Evolutionary conservation across 1,140 invertebrate genomes (phyloP).

Genomic region (Plectrocnemia conspersa): DNA sequence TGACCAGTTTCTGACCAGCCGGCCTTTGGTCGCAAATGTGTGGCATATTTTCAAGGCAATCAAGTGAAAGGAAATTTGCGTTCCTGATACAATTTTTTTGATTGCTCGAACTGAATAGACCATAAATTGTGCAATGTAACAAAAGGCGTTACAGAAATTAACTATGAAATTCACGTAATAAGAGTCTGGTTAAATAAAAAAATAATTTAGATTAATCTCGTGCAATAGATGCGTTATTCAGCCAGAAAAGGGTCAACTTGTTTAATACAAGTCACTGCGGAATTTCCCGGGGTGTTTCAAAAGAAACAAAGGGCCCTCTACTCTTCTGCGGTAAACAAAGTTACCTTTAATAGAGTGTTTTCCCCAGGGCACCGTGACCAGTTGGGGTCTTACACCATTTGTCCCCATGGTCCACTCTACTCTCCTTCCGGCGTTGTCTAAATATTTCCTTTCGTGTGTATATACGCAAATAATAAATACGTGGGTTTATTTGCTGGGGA

Average conservation of each 20-base stretch:
- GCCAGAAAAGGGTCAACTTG: constrained; percentile 1
- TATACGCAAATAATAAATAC: no score
- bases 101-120: neutral
- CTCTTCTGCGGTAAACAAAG: constrained; percentile 21
- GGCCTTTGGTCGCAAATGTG: constrained; percentile 3
- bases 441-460: constrained; percentile 10
- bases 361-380: neutral
- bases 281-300: neutral
- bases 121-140: neutral
- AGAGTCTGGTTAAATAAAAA: no score
- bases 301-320: constrained; percentile 15
- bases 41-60: constrained; percentile 10
- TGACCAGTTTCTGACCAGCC: constrained; percentile 10
- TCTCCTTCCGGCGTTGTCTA: constrained; percentile 11
- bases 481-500: no score
- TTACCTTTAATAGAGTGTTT: constrained; percentile 17
- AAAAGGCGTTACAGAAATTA: neutral
- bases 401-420: constrained; percentile 15
- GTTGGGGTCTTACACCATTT: neutral
- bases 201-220: no score
- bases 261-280: neutral
- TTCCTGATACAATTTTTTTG: constrained; percentile 8
- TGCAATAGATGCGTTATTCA: no score
- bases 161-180: no score
- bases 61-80: constrained; percentile 14